Evolutionary conservation across 1,140 invertebrate genomes (phyloP), one percentile per base, ranked within the genome.

Genomic region (Halyomorpha halys): DNA sequence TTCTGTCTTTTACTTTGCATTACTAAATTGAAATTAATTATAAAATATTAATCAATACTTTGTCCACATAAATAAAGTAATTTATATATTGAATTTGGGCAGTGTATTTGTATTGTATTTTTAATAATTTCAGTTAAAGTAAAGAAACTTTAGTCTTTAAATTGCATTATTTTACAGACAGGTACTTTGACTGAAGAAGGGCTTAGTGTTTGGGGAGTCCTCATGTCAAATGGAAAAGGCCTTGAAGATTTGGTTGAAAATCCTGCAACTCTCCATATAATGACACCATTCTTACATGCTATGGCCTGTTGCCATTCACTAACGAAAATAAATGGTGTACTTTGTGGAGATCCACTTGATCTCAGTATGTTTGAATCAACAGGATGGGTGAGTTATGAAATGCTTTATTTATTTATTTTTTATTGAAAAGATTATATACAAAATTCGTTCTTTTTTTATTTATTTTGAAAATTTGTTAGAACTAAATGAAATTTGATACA

Each of bases 121-220:
- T 30, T 30, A 30, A 30, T 30, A 4, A 30, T 8, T 30, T 30
- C 8, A 30, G 27, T 30, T 4, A 30, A 30, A 30, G 27, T 8
- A 4, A 30, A 39, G 34, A 39, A 39, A 39, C 6, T 39, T 11
- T 13, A 39, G 1, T 11, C 11, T 39, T 39, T 11, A 39, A 39
- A 39, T 39, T 11, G 34, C 34, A 6, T 6, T 47, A 47, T 65
- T 60, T 66, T 73, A 18, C 70, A 83, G 83, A 97, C 94, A 63
- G 94, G 94, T 47, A 97, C 94, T 3, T 73, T 96, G 68, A 92
- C 92, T n/a, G 87, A 97, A 76, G 94, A 97, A 74, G 92, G 93
- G 9, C 75, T 97, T 30, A 91, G 94, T 72, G 84, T 97, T 75
- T 89, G 89, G 79, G 89, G 89, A 19, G 83, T 94, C 5, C 79